A percentile compares a stretch with the other conserved stretches of the same genome.
Conservation (phyloP, 2,888 invertebrate genomes). For the Protodeltote pygarga region DNA sequence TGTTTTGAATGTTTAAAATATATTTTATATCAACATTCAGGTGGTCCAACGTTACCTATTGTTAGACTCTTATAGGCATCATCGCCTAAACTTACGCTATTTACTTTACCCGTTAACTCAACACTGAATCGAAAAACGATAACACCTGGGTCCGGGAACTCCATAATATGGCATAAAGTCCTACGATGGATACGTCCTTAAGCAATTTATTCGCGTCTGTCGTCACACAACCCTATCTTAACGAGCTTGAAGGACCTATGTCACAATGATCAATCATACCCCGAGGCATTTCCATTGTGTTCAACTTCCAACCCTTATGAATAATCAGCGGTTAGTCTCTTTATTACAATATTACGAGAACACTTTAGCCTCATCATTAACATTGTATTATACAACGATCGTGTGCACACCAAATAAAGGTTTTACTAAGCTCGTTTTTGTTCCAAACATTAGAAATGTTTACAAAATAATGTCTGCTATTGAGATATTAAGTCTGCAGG, state of each 20-base stretch:
- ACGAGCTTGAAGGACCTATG: constrained; percentile 47
- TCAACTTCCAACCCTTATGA: constrained; percentile 56
- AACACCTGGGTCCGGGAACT: constrained; percentile 22
- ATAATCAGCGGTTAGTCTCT: constrained; percentile 55
- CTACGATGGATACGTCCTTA: constrained; percentile 26
- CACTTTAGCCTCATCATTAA: constrained; percentile 53
- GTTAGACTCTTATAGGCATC: too few relatives aligned
- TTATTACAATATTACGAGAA: constrained; percentile 47
- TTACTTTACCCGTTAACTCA: constrained; percentile 1
- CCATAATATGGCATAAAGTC: constrained; percentile 23
- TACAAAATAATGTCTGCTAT: constrained; percentile 12
- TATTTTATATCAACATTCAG: too few relatives aligned
- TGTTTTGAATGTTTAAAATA: too few relatives aligned
- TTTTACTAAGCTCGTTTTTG: constrained; percentile 27
- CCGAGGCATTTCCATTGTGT: constrained; percentile 44
- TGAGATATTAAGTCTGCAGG: constrained; percentile 9
- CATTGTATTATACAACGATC: constrained; percentile 49
- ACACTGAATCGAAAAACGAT: constrained; percentile 14
- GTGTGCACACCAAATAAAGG: constrained; percentile 24
- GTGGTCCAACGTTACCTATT: too few relatives aligned
- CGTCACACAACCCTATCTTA: constrained; percentile 55
- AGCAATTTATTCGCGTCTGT: constrained; percentile 51
- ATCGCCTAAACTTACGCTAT: not conserved
- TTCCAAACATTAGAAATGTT: constrained; percentile 22
- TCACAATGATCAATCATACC: constrained; percentile 66